Base-by-base conservation (phyloP, 1,140 invertebrate species). In the Procambarus virginalis region DNA sequence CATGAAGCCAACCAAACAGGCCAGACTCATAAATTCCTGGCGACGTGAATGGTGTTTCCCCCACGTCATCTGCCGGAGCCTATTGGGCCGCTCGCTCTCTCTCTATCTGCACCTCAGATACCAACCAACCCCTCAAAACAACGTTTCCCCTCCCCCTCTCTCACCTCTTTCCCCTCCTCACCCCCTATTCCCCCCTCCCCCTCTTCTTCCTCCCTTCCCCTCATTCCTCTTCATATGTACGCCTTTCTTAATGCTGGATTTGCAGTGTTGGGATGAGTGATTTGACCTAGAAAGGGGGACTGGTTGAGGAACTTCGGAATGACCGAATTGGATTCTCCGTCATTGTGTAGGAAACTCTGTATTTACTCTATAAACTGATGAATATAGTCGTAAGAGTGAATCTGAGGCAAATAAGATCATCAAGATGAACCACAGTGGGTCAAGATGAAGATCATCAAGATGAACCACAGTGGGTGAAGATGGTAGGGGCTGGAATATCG, bases 1-100 rank as follows among this genome's bases (percentile, higher is more conserved):
- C 86, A 81, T 88, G 86, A 88, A 88, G 86, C 86, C 86, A 75
- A 81, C 86, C 86, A 88, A 88, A 88, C 86, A 88, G 86, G 79
- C 86, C 78, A 82, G 79, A 82, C 86, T 82, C 86, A 88, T 88
- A 88, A 88, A 88, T 88, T 88, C 79, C 86, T 82, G 70, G 86
- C 82, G 86, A 88, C 86, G 86, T 88, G 78, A 88, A 88, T 88
- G 86, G 86, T 88, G 86, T 88, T 58, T 75, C 79, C 79, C 86
- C 79, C 70, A n/a, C 86, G 77, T 88, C 86, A 68, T 88, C 86
- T 73, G 60, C 77, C 64, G 10, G 46, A 81, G 86, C 77, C 77
- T 80, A 81, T 79, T 86, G 75, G 55, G 12, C 34, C 51, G 10
- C 20, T 46, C 73, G 10, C 73, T 76, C 73, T 45, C 73, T 76